These are phyloP conservation scores for Andricus grossulariae DNA, from an alignment of 1,140 invertebrate genomes.

Conservation along the genomic window DNA sequence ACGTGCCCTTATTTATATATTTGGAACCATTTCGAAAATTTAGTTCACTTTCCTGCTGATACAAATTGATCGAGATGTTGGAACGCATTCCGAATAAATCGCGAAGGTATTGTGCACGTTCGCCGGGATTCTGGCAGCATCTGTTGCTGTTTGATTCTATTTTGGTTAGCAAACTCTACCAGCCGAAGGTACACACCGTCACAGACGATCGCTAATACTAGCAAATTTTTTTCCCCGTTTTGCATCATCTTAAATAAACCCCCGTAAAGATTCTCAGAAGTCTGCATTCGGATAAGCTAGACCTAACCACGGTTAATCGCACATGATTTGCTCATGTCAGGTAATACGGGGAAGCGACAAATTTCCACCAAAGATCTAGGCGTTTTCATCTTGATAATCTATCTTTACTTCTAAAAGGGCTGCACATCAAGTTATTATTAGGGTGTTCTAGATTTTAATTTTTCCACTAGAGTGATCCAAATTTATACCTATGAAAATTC, in stretches of 20 bases:
- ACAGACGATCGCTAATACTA: conserved; percentile 20
- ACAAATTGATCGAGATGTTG: not conserved
- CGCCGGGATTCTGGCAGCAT: conserved; percentile 24
- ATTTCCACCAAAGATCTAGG: not conserved
- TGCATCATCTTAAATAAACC: conserved; percentile 40
- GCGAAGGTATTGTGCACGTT: not conserved
- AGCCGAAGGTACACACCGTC: not conserved
- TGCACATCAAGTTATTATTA: not conserved
- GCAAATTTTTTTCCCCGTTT: conserved; percentile 42
- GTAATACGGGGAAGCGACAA: conserved; percentile 19
- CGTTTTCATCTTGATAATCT: not conserved
- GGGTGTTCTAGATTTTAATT: too few relatives aligned
- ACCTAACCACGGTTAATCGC: conserved; percentile 27
- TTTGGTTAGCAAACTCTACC: conserved; percentile 40
- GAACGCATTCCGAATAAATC: not conserved
- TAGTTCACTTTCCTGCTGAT: too few relatives aligned
- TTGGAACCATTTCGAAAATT: too few relatives aligned
- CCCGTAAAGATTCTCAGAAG: conserved; percentile 41
- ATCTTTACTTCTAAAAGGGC: not conserved
- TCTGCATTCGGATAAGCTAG: conserved; percentile 18
- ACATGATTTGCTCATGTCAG: conserved; percentile 21
- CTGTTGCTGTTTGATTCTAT: conserved; percentile 47
- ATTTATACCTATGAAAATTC: too few relatives aligned
- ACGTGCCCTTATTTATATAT: too few relatives aligned
- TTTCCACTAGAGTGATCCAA: too few relatives aligned